A percentile compares a stretch with the other conserved stretches of the same genome.
Evolutionary conservation across 2,888 invertebrate genomes (phyloP).

Genomic region (Holacanthella duospinosa): DNA sequence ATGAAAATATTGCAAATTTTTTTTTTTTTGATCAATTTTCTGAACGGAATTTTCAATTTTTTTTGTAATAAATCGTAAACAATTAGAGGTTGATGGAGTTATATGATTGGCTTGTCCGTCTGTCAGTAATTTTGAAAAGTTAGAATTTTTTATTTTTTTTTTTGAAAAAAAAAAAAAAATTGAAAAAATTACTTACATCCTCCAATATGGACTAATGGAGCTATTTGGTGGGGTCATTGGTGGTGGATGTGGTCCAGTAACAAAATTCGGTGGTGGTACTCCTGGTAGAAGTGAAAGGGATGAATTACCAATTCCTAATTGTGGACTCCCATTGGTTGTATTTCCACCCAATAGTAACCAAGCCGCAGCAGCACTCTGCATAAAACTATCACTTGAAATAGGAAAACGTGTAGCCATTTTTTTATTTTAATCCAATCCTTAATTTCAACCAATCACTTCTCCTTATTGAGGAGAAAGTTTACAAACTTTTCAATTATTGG

Average conservation of each 20-base stretch:
- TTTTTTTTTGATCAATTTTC: too few relatives aligned
- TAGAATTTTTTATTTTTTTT: too few relatives aligned
- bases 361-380: conserved; percentile 17
- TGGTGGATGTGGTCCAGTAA: background rate
- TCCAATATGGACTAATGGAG: conserved; percentile 5
- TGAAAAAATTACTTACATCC: conserved; percentile 11
- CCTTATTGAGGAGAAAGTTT: too few relatives aligned
- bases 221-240: background rate
- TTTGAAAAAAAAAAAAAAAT: too few relatives aligned
- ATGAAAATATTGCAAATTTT: too few relatives aligned
- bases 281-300: background rate
- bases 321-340: background rate
- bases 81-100: too few relatives aligned
- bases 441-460: too few relatives aligned
- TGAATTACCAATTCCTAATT: background rate
- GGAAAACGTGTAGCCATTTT: conserved; percentile 8
- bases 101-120: too few relatives aligned
- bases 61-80: too few relatives aligned
- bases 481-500: too few relatives aligned
- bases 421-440: background rate
- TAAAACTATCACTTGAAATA: conserved; percentile 7
- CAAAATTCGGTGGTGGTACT: background rate
- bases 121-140: too few relatives aligned
- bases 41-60: too few relatives aligned
- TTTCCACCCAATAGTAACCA: conserved; percentile 20